Evolutionary conservation across 2,113 vertebrate species (phyloP).

Genomic region (Tichodroma muraria): DNA sequence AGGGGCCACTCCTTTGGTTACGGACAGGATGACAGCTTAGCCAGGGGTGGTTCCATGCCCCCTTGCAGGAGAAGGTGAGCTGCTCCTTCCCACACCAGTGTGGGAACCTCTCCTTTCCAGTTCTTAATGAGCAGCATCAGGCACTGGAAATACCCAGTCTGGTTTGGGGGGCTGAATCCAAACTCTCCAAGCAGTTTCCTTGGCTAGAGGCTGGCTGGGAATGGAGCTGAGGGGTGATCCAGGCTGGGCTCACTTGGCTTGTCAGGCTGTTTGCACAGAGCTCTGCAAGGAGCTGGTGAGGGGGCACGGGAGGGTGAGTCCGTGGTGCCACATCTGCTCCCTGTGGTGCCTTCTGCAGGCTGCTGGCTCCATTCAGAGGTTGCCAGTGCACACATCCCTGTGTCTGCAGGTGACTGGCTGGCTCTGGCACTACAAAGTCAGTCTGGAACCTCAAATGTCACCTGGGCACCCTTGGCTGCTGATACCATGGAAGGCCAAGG

Average conservation of each 20-base stretch:
- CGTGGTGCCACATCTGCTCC: neutral
- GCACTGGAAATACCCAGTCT: neutral
- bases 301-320: too few species aligned
- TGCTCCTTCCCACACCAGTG: neutral
- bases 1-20: neutral
- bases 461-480: neutral
- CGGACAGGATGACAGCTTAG: neutral
- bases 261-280: neutral
- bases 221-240: neutral
- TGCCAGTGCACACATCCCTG: rapidly evolving
- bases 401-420: neutral
- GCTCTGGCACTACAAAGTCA: neutral
- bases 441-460: neutral
- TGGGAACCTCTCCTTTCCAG: neutral
- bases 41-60: neutral
- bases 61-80: neutral
- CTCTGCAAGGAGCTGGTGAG: neutral
- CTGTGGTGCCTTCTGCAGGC: neutral
- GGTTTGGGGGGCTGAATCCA: neutral
- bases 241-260: rapidly evolving
- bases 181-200: neutral
- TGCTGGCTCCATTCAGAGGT: neutral
- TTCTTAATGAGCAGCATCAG: neutral
- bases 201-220: neutral
- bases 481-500: neutral